Conservation (phyloP, 92 coral and sea anemone species). For the Phenganax subtilis region DNA sequence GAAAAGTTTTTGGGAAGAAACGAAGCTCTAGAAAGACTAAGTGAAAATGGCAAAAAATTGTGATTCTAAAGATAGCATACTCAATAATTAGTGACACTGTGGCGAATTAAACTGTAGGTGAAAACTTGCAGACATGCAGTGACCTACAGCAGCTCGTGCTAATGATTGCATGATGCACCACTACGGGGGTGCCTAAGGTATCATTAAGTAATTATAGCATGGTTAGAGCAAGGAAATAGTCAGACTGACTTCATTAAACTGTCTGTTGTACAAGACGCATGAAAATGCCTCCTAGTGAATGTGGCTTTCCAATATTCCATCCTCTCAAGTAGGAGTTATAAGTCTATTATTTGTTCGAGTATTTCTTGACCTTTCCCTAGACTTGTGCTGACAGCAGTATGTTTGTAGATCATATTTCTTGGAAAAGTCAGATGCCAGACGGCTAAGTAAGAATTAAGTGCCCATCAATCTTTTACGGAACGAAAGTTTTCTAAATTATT, state of each 20-base stretch:
- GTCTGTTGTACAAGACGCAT: neutral
- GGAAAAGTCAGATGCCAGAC: constrained; percentile 4
- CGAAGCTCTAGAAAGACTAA: too few relatives aligned
- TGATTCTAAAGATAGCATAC: too few relatives aligned
- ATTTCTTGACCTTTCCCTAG: neutral
- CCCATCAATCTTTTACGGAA: too few relatives aligned
- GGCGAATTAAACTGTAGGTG: neutral
- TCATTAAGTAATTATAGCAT: neutral
- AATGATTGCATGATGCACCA: neutral
- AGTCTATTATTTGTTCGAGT: neutral
- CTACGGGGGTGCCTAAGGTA: neutral
- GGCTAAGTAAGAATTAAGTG: too few relatives aligned
- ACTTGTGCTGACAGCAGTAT: neutral
- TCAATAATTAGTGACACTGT: too few relatives aligned
- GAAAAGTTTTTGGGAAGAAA: too few relatives aligned
- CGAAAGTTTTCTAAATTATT: too few relatives aligned
- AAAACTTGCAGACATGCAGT: neutral
- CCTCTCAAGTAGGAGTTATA: neutral
- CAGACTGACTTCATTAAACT: neutral
- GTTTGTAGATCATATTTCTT: neutral
- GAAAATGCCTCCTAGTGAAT: neutral
- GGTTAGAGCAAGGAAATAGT: neutral
- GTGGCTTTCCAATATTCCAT: neutral
- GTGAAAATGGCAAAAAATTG: too few relatives aligned
- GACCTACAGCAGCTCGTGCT: neutral